Evolutionary conservation across 2,888 invertebrate genomes (phyloP).

Genomic region (Aphodius sticticus): DNA sequence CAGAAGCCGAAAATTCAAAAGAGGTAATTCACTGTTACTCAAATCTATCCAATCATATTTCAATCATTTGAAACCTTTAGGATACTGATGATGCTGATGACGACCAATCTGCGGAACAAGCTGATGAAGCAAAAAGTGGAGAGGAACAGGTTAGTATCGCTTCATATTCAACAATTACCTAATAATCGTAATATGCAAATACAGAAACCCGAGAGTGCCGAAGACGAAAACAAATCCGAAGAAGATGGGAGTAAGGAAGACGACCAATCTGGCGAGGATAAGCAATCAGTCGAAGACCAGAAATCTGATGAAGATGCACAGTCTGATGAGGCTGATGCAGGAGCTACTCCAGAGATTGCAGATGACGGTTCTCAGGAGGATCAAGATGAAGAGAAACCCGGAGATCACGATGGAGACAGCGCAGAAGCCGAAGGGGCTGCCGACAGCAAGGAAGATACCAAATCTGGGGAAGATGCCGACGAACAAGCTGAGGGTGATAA

Average conservation of each 20-base stretch:
- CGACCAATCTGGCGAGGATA: constrained; percentile 30
- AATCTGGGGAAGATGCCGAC: constrained; percentile 45
- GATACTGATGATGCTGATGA: constrained; percentile 33
- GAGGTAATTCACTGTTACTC: constrained; percentile 24
- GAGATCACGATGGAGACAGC: constrained; percentile 42
- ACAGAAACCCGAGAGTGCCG: constrained; percentile 14
- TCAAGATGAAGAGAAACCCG: constrained; percentile 27
- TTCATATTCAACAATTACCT: constrained; percentile 5
- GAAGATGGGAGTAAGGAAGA: constrained; percentile 45
- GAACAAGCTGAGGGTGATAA: constrained; percentile 34
- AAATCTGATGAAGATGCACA: constrained; percentile 35
- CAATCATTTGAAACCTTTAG: background rate
- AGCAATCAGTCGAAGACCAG: constrained; percentile 23
- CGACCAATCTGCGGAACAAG: constrained; percentile 38
- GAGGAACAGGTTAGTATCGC: constrained; percentile 40
- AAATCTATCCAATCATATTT: background rate
- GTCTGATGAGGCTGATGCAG: constrained; percentile 29
- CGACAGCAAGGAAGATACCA: constrained; percentile 41
- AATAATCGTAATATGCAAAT: background rate
- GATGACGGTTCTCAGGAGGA: constrained; percentile 34
- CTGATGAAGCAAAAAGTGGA: constrained; percentile 37
- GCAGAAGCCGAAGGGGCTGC: constrained; percentile 43
- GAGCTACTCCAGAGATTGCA: constrained; percentile 34
- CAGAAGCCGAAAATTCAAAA: constrained; percentile 42
- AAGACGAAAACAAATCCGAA: constrained; percentile 36